These are phyloP conservation scores for Psilopsiagon aymara DNA, from an alignment of 2,113 vertebrate species.

Conservation along the genomic window DNA sequence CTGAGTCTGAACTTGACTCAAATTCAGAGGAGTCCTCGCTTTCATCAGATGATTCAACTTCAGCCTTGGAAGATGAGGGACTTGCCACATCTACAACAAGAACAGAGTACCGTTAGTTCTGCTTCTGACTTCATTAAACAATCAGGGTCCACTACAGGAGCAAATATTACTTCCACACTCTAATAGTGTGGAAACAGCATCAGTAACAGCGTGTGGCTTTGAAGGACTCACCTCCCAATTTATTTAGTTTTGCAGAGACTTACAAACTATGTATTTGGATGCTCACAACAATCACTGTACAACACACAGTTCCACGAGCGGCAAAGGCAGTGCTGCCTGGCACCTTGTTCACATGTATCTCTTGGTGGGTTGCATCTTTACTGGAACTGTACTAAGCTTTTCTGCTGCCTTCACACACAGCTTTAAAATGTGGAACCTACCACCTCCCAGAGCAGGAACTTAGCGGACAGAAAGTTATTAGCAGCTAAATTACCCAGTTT, in stretches of 20 bases:
- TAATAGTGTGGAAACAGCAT: neutral
- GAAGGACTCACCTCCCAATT: neutral
- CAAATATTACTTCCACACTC: neutral
- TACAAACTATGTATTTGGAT: neutral
- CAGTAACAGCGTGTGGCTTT: neutral
- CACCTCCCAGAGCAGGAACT: neutral
- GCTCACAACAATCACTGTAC: neutral
- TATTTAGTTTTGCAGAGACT: neutral
- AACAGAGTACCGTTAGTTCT: neutral
- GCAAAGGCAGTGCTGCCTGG: neutral
- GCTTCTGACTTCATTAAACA: neutral
- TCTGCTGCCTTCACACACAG: neutral
- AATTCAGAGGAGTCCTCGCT: conserved; percentile 89
- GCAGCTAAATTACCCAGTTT: neutral
- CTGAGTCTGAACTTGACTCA: conserved; percentile 86
- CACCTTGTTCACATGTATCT: neutral
- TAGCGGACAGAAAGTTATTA: neutral
- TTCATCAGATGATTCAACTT: conserved; percentile 81
- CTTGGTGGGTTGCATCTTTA: neutral
- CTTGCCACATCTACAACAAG: conserved; percentile 75
- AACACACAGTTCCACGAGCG: neutral
- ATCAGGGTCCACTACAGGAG: neutral
- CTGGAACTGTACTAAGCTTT: neutral
- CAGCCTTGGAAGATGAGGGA: conserved; percentile 80
- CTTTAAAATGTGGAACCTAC: neutral